Evolutionary conservation across 2,888 invertebrate species (phyloP), one percentile per base, ranked within the genome.

Genomic region (Diaprepes abbreviatus): DNA sequence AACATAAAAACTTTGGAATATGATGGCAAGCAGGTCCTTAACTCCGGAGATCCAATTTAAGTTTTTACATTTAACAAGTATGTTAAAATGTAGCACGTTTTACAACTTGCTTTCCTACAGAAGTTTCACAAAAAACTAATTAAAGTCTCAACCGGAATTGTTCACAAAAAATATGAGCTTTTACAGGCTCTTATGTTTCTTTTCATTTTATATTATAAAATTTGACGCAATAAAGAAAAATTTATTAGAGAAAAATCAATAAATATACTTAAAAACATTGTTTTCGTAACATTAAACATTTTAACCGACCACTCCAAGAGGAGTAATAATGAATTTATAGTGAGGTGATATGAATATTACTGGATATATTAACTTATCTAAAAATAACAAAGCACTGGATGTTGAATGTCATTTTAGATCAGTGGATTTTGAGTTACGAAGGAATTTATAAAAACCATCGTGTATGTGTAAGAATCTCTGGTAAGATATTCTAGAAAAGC

Each of bases 1-100:
- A 70, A 70, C 63, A 63, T 66, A 70, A 70, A 69, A 70, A 70
- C 57, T 70, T 66, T 35, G 45, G 33, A 55, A 66, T 70, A 63
- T 70, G 66, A 66, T 50, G 36, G 28, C 40, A 28, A 40, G 31
- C 43, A 52, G 40, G 50, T 38, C 40, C 35, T 48, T 60, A 70
- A 65, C 70, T 70, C 40, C 55, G 52, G 48, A 48, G 38, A 70
- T 70, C 66, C 70, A 70, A 70, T 70, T 70, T 70, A 70, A 70
- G 70, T 70, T 70, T 70, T 60, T 66, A 70, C 70, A 70, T 70
- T 70, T 70, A 62, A 66, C 62, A 63, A 70, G 66, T 66, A 66
- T 70, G 58, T 66, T 70, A 70, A 70, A 69, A 66, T 70, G 59
- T 70, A 65, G 55, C 70, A 66, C 65, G 59, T 66, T 66, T 65